Evolutionary conservation across 2,888 invertebrate species (phyloP), one percentile per base, ranked within the genome.

Genomic region (Cosmorhoe ocellata): DNA sequence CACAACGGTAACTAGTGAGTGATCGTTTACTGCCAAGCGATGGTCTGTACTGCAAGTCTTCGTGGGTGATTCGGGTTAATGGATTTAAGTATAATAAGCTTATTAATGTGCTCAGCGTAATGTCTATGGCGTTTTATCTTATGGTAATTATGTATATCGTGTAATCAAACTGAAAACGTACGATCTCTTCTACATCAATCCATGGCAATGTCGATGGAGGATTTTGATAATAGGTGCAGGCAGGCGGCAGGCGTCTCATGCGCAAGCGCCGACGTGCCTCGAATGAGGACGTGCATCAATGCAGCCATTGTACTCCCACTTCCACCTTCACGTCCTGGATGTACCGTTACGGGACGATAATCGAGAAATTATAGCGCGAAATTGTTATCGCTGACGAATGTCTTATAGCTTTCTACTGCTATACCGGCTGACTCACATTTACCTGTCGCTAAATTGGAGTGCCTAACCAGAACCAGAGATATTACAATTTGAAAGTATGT

Each of bases 201-300:
- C 45, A 28, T 43, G 36, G 38, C 58, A 46, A 11, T 41, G 39
- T 50, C 22, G 38, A 27, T 9, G 34, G 48, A 39, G 34, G 48
- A 39, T 39, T 42, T 49, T 62, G 47, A 42, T 59, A 40, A 40
- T 56, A 45, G 27, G 40, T 39, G 50, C 44, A 34, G 26, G 43
- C 47, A 48, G n/a, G n/a, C n/a, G n/a, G 34, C 34, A 34, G 26
- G 43, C 47, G 50, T 39, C 47, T 36, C 42, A 24, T 54, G 50
- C 53, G 52, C 48, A 33, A 22, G 51, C 63, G 27, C 24, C 34
- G 63, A 71, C 73, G 73, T 75, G 76, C 48, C 24, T 45, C 42
- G 70, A 67, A 47, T 52, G 42, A 67, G 67, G 53, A 51, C 76
- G 74, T 73, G 71, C 68, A 50, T 68, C 67, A 71, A 78, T 76